Evolutionary conservation across 1,140 invertebrate genomes (phyloP).

Genomic region (Acromyrmex heyeri): DNA sequence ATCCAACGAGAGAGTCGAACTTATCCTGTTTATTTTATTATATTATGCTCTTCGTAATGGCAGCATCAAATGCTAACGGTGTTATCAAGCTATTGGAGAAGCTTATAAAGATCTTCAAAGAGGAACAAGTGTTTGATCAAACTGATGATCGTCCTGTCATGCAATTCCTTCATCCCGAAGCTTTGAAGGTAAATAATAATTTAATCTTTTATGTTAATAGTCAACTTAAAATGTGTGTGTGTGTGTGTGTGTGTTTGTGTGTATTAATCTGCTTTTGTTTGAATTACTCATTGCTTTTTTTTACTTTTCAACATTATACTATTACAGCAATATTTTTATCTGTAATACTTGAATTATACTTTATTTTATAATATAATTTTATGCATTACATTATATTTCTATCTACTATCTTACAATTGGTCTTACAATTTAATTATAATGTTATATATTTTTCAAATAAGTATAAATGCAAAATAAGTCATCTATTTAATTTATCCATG

Average conservation of each 20-base stretch:
- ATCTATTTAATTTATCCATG: too few relatives aligned
- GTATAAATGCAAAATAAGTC: too few relatives aligned
- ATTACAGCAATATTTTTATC: neutral
- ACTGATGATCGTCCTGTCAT: conserved; percentile 75
- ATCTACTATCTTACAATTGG: too few relatives aligned
- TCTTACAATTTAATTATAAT: too few relatives aligned
- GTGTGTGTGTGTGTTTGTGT: too few relatives aligned
- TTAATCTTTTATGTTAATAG: neutral
- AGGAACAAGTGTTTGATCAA: conserved; percentile 79
- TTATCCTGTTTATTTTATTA: neutral
- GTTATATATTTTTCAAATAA: too few relatives aligned
- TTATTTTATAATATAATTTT: too few relatives aligned
- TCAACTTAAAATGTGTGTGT: too few relatives aligned
- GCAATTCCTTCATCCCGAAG: conserved; percentile 78
- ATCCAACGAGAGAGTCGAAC: neutral
- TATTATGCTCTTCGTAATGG: conserved; percentile 18
- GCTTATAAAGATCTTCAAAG: conserved; percentile 77
- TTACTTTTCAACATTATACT: neutral
- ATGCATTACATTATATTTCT: too few relatives aligned
- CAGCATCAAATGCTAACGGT: neutral
- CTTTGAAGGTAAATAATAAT: conserved; percentile 79
- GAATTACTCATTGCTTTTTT: neutral
- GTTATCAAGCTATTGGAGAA: conserved; percentile 68
- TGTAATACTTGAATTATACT: neutral
- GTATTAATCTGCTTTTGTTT: neutral